A percentile compares a stretch with the other conserved stretches of the same genome.
These are phyloP conservation scores for Stomatorhinus walkeri DNA, from an alignment of 2,797 vertebrate genomes.

Conservation along the genomic window DNA sequence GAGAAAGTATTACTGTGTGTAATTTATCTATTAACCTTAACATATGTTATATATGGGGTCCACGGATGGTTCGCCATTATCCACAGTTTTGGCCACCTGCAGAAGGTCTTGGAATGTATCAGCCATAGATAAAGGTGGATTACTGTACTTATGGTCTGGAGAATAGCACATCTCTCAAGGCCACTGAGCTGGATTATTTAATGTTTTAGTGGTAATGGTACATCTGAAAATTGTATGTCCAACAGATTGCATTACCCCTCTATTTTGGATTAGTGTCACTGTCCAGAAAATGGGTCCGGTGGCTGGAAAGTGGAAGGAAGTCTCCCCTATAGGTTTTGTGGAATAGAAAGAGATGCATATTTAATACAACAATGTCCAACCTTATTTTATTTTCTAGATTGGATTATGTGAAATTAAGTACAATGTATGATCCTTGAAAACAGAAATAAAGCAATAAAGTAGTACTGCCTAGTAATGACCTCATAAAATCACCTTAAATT, in stretches of 20 bases:
- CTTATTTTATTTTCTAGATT: background rate
- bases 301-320: background rate
- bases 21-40: background rate
- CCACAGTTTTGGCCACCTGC: background rate
- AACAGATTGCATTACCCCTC: background rate
- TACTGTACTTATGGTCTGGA: background rate
- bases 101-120: background rate
- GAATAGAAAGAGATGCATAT: background rate
- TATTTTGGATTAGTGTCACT: background rate
- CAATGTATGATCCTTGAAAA: background rate
- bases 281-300: background rate
- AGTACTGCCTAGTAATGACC: constrained; percentile 6
- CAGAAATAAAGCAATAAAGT: constrained; percentile 21
- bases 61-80: background rate
- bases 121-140: background rate
- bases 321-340: background rate
- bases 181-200: background rate
- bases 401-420: background rate
- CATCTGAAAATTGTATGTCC: background rate
- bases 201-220: background rate
- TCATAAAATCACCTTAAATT: background rate
- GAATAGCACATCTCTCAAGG: background rate
- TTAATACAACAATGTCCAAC: background rate
- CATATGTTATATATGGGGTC: background rate
- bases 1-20: background rate